phyloP scores from a whole-genome alignment of 1,140 invertebrate genomes.

The Euwallacea similis region DNA sequence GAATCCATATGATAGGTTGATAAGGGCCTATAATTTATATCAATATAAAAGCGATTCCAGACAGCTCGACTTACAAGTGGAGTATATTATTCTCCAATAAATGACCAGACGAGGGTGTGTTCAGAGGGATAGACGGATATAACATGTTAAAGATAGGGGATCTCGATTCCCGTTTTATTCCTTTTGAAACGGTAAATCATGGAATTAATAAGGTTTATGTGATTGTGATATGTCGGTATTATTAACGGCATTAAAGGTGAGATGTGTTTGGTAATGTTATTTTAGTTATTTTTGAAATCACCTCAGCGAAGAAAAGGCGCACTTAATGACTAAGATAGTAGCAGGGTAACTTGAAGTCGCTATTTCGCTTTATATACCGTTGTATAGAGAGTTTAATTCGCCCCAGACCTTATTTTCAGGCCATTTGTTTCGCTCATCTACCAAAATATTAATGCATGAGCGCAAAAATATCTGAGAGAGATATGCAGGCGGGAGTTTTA shows the following conservation, averaged over 20 bases:
- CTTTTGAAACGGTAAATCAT: slow-evolving; percentile 6
- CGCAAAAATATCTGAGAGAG: slow-evolving; percentile 11
- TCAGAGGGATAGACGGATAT: slow-evolving; percentile 11
- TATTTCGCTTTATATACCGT: not conserved
- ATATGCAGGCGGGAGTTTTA: slow-evolving; percentile 20
- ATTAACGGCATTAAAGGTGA: too few species aligned
- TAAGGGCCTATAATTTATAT: slow-evolving; percentile 15
- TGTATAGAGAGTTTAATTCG: slow-evolving; percentile 14
- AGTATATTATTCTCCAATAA: slow-evolving; percentile 17
- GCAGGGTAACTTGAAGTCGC: not conserved
- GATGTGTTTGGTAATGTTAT: too few species aligned
- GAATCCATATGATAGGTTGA: slow-evolving; percentile 1
- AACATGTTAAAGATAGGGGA: slow-evolving; percentile 15
- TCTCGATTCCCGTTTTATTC: slow-evolving; percentile 7
- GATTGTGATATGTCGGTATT: too few species aligned
- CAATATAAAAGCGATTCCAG: slow-evolving; percentile 14
- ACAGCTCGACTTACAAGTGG: slow-evolving; percentile 14
- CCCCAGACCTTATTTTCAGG: slow-evolving; percentile 9
- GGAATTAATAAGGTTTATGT: not conserved
- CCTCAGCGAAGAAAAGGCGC: too few species aligned
- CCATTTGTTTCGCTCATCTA: slow-evolving; percentile 16
- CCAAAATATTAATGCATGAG: slow-evolving; percentile 21
- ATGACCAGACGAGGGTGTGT: slow-evolving; percentile 8
- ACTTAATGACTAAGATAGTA: too few species aligned
- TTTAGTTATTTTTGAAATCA: too few species aligned